phyloP scores from a whole-genome alignment of 1,140 invertebrate species.

The Panagrolaimus sp. region DNA sequence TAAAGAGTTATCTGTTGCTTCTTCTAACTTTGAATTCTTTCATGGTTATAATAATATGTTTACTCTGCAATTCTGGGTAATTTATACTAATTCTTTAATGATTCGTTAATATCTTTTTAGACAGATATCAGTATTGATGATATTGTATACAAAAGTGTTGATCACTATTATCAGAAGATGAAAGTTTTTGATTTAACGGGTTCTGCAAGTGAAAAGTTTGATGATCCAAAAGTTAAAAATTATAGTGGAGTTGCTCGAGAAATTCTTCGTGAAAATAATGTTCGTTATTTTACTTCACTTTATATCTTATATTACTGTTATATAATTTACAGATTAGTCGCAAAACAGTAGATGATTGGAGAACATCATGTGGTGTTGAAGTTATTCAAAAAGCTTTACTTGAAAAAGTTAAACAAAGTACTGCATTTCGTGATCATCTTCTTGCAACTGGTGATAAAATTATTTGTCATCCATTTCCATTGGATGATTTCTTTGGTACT shows the following conservation, averaged over 20 bases:
- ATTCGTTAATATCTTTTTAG: constrained; percentile 26
- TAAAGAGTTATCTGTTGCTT: background rate
- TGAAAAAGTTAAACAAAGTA: constrained; percentile 36
- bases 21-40: constrained; percentile 16
- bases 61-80: constrained; percentile 33
- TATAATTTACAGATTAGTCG: constrained; percentile 26
- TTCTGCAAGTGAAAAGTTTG: constrained; percentile 29
- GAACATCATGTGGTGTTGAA: constrained; percentile 30
- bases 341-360: constrained; percentile 37
- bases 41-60: constrained; percentile 31
- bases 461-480: constrained; percentile 38
- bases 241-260: constrained; percentile 36
- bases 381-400: constrained; percentile 44
- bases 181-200: constrained; percentile 41
- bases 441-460: constrained; percentile 38
- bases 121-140: constrained; percentile 33
- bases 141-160: constrained; percentile 36
- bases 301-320: too few relatives aligned
- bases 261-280: constrained; percentile 22
- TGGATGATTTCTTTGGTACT: constrained; percentile 44
- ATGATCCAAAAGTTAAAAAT: constrained; percentile 30
- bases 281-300: constrained; percentile 8
- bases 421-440: constrained; percentile 28
- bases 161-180: constrained; percentile 43
- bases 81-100: too few relatives aligned